Evolutionary conservation across 1,140 invertebrate species (phyloP).

Genomic region (Ceratoteleas bidentatus): DNA sequence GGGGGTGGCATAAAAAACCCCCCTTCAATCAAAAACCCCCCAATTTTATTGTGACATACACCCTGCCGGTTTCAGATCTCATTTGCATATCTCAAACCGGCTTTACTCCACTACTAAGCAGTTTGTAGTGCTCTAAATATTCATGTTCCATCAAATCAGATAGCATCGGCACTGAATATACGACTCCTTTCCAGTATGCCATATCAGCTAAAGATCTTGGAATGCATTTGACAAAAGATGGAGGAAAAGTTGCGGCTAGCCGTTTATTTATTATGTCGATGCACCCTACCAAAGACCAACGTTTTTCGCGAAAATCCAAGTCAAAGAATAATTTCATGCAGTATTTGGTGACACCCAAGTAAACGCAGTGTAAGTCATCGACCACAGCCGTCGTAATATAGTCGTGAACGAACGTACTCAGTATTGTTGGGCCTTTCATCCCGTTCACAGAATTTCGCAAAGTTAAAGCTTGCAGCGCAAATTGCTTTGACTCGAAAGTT

Average conservation of each 20-base stretch:
- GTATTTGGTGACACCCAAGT: constrained; percentile 31
- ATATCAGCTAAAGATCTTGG: constrained; percentile 13
- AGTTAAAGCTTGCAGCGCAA: not conserved
- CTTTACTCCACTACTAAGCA: no score
- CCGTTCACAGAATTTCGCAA: not conserved
- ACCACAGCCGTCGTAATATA: constrained; percentile 31
- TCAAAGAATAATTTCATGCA: constrained; percentile 18
- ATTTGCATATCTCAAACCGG: no score
- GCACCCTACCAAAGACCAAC: constrained; percentile 10
- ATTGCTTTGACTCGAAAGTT: not conserved
- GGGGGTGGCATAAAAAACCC: no score
- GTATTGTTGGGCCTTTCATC: constrained; percentile 3
- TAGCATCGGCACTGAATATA: constrained; percentile 59
- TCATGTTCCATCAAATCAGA: constrained; percentile 44
- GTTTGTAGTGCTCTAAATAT: constrained; percentile 65
- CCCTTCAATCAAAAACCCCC: no score
- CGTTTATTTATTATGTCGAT: constrained; percentile 25
- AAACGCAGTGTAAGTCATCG: constrained; percentile 51
- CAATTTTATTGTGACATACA: no score
- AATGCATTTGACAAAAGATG: constrained; percentile 19
- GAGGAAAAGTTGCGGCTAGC: not conserved
- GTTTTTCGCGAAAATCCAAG: not conserved
- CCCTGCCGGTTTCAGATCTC: no score
- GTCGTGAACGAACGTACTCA: constrained; percentile 6
- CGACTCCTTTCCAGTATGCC: constrained; percentile 65